Base-by-base conservation (phyloP, 2,888 invertebrate genomes). In the Leucozona laternaria region DNA sequence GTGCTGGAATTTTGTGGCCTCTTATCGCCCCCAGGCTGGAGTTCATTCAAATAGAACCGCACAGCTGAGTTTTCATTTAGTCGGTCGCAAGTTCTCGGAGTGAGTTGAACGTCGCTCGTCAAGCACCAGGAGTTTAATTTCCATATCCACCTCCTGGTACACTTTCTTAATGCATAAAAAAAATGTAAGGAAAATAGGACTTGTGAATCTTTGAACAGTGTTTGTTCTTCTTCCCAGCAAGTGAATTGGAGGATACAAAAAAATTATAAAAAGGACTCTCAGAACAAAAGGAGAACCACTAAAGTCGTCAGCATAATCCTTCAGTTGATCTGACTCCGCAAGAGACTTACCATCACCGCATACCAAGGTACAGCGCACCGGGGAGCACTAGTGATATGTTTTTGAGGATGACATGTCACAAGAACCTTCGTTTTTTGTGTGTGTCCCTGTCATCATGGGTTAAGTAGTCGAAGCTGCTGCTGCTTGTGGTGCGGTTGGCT, bases 41-140 rank as follows among this genome's bases (percentile, higher is more conserved):
- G 89, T 92, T 90, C 91, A 90, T 92, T 92, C 89, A 92, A 92
- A 92, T 92, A 92, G 90, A 89, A 89, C 89, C 89, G 91, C 91
- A 91, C 90, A 91, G 90, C 91, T 90, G 90, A 90, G 90, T 89
- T 89, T 88, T 90, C 90, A 90, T 90, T 92, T 92, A 92, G 92
- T 92, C 89, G 90, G 91, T 91, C 90, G 89, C 91, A 90, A 91
- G 90, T 90, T 90, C 89, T 91, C 91, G 91, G 90, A 90, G 90
- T 90, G 90, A 91, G 90, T 90, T 90, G 91, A 90, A 82, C 89
- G 79, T 64, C 64, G 64, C 64, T 64, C 64, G 64, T 17, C n/a
- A 8, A 80, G 72, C 55, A 58, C 45, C 43, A 58, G 22, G n/a
- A 50, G 25, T 31, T 48, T 48, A 20, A 28, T 62, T 55, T 34